A percentile compares a stretch with the other conserved stretches of the same genome.
Conservation (phyloP, 1,140 invertebrate species). For the Gonioctena quinquepunctata region DNA sequence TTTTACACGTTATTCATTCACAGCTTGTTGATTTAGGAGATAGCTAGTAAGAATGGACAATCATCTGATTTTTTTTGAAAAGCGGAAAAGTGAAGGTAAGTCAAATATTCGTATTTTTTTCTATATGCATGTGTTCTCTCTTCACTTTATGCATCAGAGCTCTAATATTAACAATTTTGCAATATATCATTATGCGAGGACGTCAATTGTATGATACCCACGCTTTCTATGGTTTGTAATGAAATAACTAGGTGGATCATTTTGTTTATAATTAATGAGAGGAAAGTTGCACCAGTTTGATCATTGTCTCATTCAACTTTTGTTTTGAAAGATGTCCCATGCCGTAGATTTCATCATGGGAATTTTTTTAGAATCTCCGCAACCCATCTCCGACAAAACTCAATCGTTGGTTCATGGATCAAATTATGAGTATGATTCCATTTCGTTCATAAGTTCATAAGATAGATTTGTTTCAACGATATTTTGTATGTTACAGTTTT, state of each 20-base stretch:
- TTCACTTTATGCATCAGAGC: too few species aligned
- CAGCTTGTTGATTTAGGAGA: neutral
- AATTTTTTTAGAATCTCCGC: too few species aligned
- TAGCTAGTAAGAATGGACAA: neutral
- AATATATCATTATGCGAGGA: neutral
- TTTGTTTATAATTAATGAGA: neutral
- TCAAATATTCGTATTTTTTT: neutral
- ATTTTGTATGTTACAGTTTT: too few species aligned
- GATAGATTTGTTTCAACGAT: too few species aligned
- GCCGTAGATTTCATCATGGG: neutral
- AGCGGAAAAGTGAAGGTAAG: neutral
- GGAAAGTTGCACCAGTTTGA: neutral
- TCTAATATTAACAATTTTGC: too few species aligned
- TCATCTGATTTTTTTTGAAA: neutral
- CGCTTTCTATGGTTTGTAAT: neutral
- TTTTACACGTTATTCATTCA: neutral
- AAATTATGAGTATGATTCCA: too few species aligned
- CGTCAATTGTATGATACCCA: neutral
- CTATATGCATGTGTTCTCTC: too few species aligned
- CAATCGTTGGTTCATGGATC: too few species aligned
- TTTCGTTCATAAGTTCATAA: too few species aligned
- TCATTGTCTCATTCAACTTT: neutral
- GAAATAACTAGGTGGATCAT: neutral
- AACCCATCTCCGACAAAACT: too few species aligned
- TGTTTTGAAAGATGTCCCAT: neutral